Conservation (phyloP, 2,113 vertebrate genomes). For the Pelmatolapia mariae region DNA sequence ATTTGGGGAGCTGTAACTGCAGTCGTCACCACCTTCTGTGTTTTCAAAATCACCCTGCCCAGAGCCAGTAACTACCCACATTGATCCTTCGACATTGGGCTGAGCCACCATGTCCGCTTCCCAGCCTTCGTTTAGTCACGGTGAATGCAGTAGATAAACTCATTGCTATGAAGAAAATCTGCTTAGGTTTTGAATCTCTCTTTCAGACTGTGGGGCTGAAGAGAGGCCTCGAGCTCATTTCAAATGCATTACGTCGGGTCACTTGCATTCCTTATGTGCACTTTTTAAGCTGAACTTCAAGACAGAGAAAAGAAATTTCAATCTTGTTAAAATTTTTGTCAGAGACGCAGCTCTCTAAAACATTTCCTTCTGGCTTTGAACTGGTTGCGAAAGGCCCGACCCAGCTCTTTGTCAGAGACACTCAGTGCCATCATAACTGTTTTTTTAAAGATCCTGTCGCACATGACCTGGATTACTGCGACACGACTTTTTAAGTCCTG, state of each 20-base stretch:
- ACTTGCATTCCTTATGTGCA: neutral
- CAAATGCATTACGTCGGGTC: conserved; percentile 22
- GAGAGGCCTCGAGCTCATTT: conserved; percentile 1
- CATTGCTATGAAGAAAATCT: conserved; percentile 18
- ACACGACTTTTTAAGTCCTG: neutral
- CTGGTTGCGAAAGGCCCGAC: neutral
- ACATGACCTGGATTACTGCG: neutral
- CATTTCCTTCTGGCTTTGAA: neutral
- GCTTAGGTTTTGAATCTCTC: neutral
- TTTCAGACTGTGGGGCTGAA: neutral
- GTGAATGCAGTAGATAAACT: conserved; percentile 19
- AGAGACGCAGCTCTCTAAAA: neutral
- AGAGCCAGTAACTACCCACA: conserved; percentile 24
- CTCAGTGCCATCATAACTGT: neutral
- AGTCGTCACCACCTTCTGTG: neutral
- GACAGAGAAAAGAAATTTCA: neutral
- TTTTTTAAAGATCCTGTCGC: neutral
- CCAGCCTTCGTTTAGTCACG: neutral
- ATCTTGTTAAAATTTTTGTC: neutral
- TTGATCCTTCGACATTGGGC: neutral
- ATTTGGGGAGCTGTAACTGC: neutral
- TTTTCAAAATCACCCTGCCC: conserved; percentile 17
- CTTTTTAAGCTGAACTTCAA: neutral
- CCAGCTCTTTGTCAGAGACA: neutral
- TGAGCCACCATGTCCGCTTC: neutral